These are phyloP conservation scores for Caenorhabditis afra DNA, from an alignment of 2,888 invertebrate genomes.

Conservation along the genomic window DNA sequence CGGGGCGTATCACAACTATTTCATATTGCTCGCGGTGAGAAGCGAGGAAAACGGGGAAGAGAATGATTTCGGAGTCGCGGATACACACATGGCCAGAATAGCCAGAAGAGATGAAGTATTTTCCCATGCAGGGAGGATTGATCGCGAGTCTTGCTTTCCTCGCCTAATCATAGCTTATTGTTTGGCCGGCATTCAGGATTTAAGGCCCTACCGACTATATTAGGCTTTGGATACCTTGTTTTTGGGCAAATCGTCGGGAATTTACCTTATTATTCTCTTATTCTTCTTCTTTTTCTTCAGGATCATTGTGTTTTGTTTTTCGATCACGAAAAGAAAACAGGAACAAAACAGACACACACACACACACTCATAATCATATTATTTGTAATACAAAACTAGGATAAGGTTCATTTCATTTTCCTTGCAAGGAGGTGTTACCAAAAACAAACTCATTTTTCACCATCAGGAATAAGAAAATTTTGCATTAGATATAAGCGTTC, in stretches of 20 bases:
- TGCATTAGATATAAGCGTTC: conserved; percentile 54
- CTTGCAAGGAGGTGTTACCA: not conserved
- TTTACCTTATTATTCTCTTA: not conserved
- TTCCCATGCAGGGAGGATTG: conserved; percentile 26
- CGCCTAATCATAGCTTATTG: conserved; percentile 48
- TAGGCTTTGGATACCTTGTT: not conserved
- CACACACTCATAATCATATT: not conserved
- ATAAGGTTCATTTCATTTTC: conserved; percentile 8
- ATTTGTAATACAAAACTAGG: not conserved
- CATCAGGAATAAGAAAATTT: conserved; percentile 45
- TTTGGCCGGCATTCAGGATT: conserved; percentile 1
- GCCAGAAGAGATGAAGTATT: conserved; percentile 26
- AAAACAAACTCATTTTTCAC: conserved; percentile 56
- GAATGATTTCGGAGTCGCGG: conserved; percentile 5
- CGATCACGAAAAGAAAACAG: not conserved
- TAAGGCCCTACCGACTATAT: not conserved
- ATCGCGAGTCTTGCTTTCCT: not conserved
- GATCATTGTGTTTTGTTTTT: not conserved
- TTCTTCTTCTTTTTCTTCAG: not conserved
- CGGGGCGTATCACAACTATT: conserved; percentile 26
- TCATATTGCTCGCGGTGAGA: not conserved
- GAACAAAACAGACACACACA: not conserved
- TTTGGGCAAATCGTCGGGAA: not conserved
- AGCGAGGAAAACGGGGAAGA: conserved; percentile 13
- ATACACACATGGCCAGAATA: conserved; percentile 20